Evolutionary conservation across 2,888 invertebrate species (phyloP), one percentile per base, ranked within the genome.

Genomic region (Cyrtodaria siliqua): DNA sequence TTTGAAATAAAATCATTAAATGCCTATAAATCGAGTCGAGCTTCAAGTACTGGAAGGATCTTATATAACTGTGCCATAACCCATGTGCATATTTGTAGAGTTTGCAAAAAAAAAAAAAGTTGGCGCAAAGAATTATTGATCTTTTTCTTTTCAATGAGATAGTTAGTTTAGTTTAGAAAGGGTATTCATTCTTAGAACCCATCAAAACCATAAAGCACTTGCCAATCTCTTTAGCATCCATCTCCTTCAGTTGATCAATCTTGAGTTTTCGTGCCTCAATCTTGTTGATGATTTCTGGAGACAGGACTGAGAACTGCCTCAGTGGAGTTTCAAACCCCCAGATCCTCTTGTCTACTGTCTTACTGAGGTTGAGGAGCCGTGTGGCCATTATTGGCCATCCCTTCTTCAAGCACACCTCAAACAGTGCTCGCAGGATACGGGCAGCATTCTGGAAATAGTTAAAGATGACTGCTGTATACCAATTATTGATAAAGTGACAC

Each of bases 331-430:
- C 95, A 90, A 95, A 96, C 83, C 96, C 95, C 99, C 99, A 99
- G 84, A 96, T 95, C 89, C 97, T 96, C 2, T 96, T 95, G 91
- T 99, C 99, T 79, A 99, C 94, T 96, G 97, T 97, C 94, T 98
- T 98, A 38, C 98, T 96, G 90, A 99, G 95, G 85, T 95, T 95
- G 0, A 99, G 94, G 82, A 99, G 95, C 6, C 97, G 94, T 0
- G 95, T 96, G 0, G 99, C 96, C 94, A 99, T 95, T 81, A 97
- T 94, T 0, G 99, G 96, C 94, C 97, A 98, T 91, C 97, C 97
- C 88, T 96, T 96, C 29, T 97, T 95, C 6, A 99, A 93, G 0
- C 97, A 97, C 79, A 99, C 97, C 90, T 99, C 99, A 93, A 99
- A 99, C 40, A 99, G 93, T 0, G 98, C 98, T 47, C 99, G 95